phyloP scores from a whole-genome alignment of 2,888 invertebrate genomes.

The Iselma pallidipennis region DNA sequence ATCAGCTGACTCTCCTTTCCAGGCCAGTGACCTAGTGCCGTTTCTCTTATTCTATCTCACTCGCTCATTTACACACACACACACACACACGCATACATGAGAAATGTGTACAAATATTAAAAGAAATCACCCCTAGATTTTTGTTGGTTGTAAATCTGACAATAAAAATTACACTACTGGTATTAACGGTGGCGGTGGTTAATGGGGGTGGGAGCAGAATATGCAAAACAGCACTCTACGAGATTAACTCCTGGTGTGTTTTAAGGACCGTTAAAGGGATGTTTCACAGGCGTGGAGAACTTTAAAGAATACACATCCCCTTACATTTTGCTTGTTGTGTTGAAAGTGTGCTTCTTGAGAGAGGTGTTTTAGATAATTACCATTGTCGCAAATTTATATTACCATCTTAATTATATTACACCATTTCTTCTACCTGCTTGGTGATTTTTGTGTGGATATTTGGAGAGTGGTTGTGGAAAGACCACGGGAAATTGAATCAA shows the following conservation, averaged over 20 bases:
- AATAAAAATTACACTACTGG: not conserved
- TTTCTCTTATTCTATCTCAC: not conserved
- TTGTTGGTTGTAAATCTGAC: too few species aligned
- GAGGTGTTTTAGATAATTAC: not conserved
- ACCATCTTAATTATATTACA: not conserved
- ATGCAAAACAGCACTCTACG: not conserved
- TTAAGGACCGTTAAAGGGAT: not conserved
- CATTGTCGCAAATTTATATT: not conserved
- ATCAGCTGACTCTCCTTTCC: constrained; percentile 33
- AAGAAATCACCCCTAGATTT: too few species aligned
- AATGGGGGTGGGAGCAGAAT: not conserved
- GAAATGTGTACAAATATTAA: not conserved
- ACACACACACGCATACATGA: too few species aligned
- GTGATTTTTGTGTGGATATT: not conserved
- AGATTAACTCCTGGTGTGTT: not conserved
- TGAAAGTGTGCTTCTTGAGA: not conserved
- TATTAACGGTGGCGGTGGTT: not conserved
- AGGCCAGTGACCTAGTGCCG: constrained; percentile 38
- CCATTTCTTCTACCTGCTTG: too few species aligned
- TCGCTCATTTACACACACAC: too few species aligned
- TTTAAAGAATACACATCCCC: not conserved
- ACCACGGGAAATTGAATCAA: not conserved
- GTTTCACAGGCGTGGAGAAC: not conserved
- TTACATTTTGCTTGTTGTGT: not conserved
- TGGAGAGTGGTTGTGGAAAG: not conserved